Percentiles rank a stretch among this genome's conserved stretches.
Conservation (phyloP, 2,113 vertebrate genomes). For the Trinectes maculatus region DNA sequence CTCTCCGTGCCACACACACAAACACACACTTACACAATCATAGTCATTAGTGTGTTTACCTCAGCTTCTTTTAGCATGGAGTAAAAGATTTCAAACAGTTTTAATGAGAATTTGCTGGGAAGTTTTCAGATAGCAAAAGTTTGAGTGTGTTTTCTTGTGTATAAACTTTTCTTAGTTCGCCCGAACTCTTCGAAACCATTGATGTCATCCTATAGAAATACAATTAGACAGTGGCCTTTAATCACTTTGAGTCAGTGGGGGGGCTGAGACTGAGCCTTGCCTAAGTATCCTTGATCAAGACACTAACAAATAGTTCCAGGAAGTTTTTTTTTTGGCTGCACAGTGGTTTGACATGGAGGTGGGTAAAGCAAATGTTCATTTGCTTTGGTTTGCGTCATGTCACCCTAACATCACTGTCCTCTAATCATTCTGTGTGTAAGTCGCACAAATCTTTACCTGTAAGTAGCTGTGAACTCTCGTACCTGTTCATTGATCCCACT, state of each 20-base stretch:
- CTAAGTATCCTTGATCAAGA: conserved; percentile 26
- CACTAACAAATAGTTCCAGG: neutral
- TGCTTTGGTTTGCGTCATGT: neutral
- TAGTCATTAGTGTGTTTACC: conserved; percentile 77
- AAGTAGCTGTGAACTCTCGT: conserved; percentile 13
- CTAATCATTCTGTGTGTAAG: neutral
- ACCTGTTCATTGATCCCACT: conserved; percentile 70
- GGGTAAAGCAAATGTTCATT: neutral
- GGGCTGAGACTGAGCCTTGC: neutral
- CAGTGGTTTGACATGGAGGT: neutral
- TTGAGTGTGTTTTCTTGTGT: conserved; percentile 42
- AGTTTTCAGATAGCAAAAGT: conserved; percentile 59
- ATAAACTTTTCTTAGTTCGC: conserved; percentile 33
- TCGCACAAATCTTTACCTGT: neutral
- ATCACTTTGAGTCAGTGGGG: conserved; percentile 43
- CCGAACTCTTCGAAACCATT: conserved; percentile 43
- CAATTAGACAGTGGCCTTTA: conserved; percentile 62
- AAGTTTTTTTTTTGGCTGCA: conserved; percentile 3
- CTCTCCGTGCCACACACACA: conserved; percentile 23
- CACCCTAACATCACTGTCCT: neutral
- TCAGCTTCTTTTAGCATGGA: conserved; percentile 55
- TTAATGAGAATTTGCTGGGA: conserved; percentile 72
- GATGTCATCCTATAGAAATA: conserved; percentile 50
- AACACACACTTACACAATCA: conserved; percentile 52
- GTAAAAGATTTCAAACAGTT: conserved; percentile 58